Evolutionary conservation across 2,888 invertebrate species (phyloP).

Genomic region (Caenorhabditis drosophilae): DNA sequence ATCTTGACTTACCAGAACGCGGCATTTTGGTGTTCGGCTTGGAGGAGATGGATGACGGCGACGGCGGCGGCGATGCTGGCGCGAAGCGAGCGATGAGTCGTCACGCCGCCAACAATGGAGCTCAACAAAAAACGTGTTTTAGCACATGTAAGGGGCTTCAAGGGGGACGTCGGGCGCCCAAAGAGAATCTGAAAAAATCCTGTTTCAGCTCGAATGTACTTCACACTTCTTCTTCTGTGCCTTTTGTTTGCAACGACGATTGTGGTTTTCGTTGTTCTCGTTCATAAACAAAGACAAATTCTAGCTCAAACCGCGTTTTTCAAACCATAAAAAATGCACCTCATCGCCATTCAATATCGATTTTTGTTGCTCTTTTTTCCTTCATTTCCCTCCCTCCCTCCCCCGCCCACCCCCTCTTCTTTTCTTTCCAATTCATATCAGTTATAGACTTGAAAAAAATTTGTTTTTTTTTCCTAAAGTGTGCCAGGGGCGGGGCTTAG

Average conservation of each 20-base stretch:
- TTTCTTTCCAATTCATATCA: not conserved
- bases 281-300: constrained; percentile 40
- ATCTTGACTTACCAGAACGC: constrained; percentile 54
- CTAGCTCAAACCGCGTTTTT: constrained; percentile 35
- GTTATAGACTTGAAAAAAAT: not conserved
- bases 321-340: constrained; percentile 15
- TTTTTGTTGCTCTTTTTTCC: not conserved
- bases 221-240: constrained; percentile 21
- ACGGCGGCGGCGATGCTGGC: constrained; percentile 18
- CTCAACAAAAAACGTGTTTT: constrained; percentile 40
- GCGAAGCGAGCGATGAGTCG: constrained; percentile 20
- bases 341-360: not conserved
- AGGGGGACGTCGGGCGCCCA: too few relatives aligned
- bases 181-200: not conserved
- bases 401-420: not conserved
- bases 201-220: constrained; percentile 31
- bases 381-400: not conserved
- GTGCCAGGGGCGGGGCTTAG: not conserved
- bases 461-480: too few relatives aligned
- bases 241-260: constrained; percentile 26
- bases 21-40: constrained; percentile 53
- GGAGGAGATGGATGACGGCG: constrained; percentile 48
- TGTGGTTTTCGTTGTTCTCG: constrained; percentile 34
- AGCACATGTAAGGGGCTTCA: constrained; percentile 40
- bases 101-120: not conserved